Percentiles rank a stretch among this genome's conserved stretches.
These are phyloP conservation scores for Drosophila pseudoananassae DNA, from an alignment of 1,140 invertebrate species.

Conservation along the genomic window DNA sequence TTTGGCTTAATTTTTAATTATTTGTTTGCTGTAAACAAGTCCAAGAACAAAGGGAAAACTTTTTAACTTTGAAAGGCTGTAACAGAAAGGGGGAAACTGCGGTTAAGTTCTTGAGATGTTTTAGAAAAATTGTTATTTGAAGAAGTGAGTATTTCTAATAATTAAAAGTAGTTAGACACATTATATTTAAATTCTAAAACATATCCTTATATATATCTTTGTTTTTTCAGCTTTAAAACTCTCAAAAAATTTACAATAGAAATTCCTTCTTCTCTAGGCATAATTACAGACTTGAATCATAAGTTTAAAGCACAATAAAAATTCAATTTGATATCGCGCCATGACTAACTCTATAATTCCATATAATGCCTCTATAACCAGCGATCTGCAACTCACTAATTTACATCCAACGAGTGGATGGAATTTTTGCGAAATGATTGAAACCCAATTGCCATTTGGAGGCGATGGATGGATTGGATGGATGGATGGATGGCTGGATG, in stretches of 20 bases:
- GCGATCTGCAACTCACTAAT: conserved; percentile 6
- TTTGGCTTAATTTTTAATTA: not conserved
- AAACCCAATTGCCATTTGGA: conserved; percentile 12
- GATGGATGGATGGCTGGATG: conserved; percentile 4
- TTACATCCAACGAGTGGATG: conserved; percentile 27
- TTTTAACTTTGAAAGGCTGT: not conserved
- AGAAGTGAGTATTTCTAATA: no score
- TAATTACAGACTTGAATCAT: not conserved
- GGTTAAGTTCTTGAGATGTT: not conserved
- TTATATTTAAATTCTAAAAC: no score
- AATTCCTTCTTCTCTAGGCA: no score
- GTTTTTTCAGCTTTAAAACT: no score
- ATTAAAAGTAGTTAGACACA: no score
- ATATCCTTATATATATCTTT: no score
- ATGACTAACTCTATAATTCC: conserved; percentile 1
- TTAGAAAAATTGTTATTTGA: no score
- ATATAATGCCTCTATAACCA: not conserved
- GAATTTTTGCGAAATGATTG: conserved; percentile 15
- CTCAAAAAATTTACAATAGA: no score
- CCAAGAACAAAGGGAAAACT: conserved; percentile 16
- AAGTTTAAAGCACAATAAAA: conserved; percentile 7
- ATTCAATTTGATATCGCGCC: conserved; percentile 3
- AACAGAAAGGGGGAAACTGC: no score
- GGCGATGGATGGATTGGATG: conserved; percentile 1
- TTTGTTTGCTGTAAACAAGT: conserved; percentile 4